A percentile compares a stretch with the other conserved stretches of the same genome.
phyloP scores from a whole-genome alignment of 1,140 invertebrate genomes.

The Zaprionus camerounensis region DNA sequence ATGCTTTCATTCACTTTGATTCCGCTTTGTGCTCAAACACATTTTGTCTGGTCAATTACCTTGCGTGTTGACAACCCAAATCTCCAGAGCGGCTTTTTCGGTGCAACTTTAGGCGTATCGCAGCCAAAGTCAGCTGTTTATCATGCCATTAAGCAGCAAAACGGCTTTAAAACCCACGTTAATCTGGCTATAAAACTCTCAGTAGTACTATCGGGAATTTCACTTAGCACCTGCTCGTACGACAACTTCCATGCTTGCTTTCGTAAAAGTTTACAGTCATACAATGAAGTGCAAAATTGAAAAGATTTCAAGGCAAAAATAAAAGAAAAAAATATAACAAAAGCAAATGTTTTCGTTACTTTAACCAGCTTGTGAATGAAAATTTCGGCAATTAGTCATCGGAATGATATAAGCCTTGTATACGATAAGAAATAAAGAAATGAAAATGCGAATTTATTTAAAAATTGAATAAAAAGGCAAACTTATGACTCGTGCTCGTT shows the following conservation, averaged over 20 bases:
- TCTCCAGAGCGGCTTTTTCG: slow-evolving; percentile 23
- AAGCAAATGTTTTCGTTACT: neutral
- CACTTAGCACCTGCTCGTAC: slow-evolving; percentile 5
- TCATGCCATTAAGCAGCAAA: slow-evolving; percentile 8
- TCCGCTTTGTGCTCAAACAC: slow-evolving; percentile 29
- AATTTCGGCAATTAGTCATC: slow-evolving; percentile 3
- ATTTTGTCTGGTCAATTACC: slow-evolving; percentile 46
- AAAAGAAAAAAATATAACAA: neutral
- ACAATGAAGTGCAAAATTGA: slow-evolving; percentile 5
- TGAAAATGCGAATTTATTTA: neutral
- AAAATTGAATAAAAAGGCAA: neutral
- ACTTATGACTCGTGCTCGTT: neutral
- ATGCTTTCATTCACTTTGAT: neutral
- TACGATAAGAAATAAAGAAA: slow-evolving; percentile 2
- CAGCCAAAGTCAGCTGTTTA: slow-evolving; percentile 26
- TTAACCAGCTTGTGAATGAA: neutral
- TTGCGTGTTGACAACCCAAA: slow-evolving; percentile 34
- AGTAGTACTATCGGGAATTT: slow-evolving; percentile 19
- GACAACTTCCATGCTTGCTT: slow-evolving; percentile 6
- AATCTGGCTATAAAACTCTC: slow-evolving; percentile 21
- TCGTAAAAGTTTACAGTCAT: slow-evolving; percentile 6
- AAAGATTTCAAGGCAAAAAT: neutral
- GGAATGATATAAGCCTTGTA: neutral
- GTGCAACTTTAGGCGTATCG: slow-evolving; percentile 9
- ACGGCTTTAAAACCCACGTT: slow-evolving; percentile 7